Evolutionary conservation across 2,113 vertebrate genomes (phyloP), one percentile per base, ranked within the genome.

Genomic region (Galeopterus variegatus): DNA sequence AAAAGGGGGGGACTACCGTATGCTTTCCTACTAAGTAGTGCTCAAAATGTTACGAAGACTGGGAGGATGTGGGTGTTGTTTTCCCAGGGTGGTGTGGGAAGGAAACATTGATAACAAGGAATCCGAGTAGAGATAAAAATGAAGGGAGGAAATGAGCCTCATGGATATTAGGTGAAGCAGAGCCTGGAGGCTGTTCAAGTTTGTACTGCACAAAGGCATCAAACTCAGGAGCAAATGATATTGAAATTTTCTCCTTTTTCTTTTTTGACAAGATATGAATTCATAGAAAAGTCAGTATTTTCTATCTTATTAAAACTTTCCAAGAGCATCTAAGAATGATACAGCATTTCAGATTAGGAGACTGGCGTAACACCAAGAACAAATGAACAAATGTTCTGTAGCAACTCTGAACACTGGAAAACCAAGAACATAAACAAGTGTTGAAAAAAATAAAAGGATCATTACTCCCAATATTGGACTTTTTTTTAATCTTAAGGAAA

Each of bases 291-390:
- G 60, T 18, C 33, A 82, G 6, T 54, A 67, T 33, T 64, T 70
- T 60, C 60, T 79, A 9, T 48, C 48, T 58, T 89, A 58, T 64
- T 80, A 28, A 85, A 93, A 18, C 13, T 41, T 83, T 85, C 45
- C 17, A 56, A 90, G 36, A 88, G 18, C 28, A 83, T 87, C 54
- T 87, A 64, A 80, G 88, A 81, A 36, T 67, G 21, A 31, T 28
- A 91, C 1, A 73, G 67, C 36, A 45, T 83, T 67, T 58, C 62
- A 50, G 70, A 36, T 50, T 76, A 64, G 31, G 7, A 64, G 50
- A 41, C 48, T 31, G 67, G 9, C 21, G 26, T 54, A 58, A 73
- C 10, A 65, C 12, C 21, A 36, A 72, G 60, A 83, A 62, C 14
- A 45, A 85, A 23, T 64, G 60, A 83, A 62, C 14, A 45, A 85